Base-by-base conservation (phyloP, 1,140 invertebrate genomes). In the Tetramorium parvispinum region DNA sequence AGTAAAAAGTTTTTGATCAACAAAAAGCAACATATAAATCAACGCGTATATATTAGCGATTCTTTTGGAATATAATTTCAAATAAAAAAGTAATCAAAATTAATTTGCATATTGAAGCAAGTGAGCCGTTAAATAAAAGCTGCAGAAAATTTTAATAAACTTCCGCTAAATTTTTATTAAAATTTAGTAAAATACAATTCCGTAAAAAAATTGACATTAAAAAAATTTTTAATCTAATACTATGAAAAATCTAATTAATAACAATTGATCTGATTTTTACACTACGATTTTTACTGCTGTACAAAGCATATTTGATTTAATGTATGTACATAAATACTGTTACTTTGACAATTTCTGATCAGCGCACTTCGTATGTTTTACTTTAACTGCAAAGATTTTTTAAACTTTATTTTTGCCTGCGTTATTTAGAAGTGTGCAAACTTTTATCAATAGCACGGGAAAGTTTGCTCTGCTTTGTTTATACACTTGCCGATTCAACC, bases 221-320 rank as follows among this genome's bases (percentile, higher is more conserved):
- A 68, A 51, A 32, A 73, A 32, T n/a, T 51, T 10, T 27, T 1
- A 32, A 5, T 32, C 6, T 46, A n/a, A n/a, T 21, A 73, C 0
- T 27, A 16, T 57, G 16, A 16, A 55, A 3, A 40, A 40, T 57
- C 8, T 53, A 75, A 24, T 37, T 40, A 24, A 76, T 0, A 8
- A 8, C 24, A 59, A 18, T 59, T 76, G 13, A 77, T 32, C 3
- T 3, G 10, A 7, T 61, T 59, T n/a, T 21, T 43, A 13, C 0
- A 53, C 57, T 32, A 11, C n/a, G n/a, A n/a, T n/a, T n/a, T n/a
- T n/a, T n/a, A n/a, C n/a, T 18, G 11, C 3, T 13, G 24, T 21
- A 57, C 27, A 32, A 76, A 76, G 61, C 24, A 18, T 43, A 18
- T 27, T 77, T 77, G 75, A 77, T 77, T 77, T 43, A 61, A 16